Evolutionary conservation across 2,113 vertebrate genomes (phyloP).

Genomic region (Chroicocephalus ridibundus): DNA sequence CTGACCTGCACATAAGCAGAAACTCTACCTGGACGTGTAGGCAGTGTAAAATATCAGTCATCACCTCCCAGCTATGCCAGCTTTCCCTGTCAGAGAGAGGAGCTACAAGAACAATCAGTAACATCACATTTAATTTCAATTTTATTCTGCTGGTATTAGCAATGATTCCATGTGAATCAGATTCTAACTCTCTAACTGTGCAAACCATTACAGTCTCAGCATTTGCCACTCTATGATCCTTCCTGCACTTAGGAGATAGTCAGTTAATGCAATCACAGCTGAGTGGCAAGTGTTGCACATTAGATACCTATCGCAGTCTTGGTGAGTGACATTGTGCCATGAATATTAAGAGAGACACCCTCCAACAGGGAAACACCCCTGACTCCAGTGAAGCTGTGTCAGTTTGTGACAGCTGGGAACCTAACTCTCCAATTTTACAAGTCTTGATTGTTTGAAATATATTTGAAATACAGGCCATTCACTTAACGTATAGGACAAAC

Average conservation of each 20-base stretch:
- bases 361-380: not conserved
- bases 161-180: fast-evolving
- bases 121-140: not conserved
- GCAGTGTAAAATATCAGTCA: not conserved
- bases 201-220: not conserved
- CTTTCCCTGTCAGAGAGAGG: not conserved
- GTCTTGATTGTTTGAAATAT: not conserved
- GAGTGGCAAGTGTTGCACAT: not conserved
- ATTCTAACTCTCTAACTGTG: not conserved
- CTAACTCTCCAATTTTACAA: not conserved
- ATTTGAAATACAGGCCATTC: not conserved
- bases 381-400: not conserved
- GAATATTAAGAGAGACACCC: not conserved
- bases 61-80: not conserved
- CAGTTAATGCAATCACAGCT: not conserved
- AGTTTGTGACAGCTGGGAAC: not conserved
- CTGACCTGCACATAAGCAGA: not conserved
- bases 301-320: not conserved
- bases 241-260: not conserved
- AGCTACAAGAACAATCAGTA: fast-evolving
- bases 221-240: not conserved
- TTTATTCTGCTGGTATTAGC: not conserved
- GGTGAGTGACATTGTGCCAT: not conserved
- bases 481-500: not conserved
- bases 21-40: not conserved